These are phyloP conservation scores for Tyto alba DNA, from an alignment of 2,113 vertebrate genomes.

Conservation along the genomic window DNA sequence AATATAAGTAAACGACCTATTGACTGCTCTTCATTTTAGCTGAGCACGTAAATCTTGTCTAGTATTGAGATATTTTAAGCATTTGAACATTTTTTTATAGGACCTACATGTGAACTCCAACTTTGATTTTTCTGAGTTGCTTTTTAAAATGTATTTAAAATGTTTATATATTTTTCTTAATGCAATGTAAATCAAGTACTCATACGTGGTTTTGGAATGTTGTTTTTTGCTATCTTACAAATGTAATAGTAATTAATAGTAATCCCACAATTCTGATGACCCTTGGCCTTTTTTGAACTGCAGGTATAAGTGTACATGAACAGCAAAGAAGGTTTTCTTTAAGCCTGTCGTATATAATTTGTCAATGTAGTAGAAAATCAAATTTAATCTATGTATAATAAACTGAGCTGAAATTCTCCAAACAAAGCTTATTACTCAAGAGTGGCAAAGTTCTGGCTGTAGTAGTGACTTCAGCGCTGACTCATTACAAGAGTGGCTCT, in stretches of 20 bases:
- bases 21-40: neutral
- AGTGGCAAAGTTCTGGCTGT: neutral
- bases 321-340: neutral
- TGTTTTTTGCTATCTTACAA: neutral
- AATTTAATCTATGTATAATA: slow-evolving; percentile 44
- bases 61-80: neutral
- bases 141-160: neutral
- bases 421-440: slow-evolving; percentile 30
- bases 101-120: neutral
- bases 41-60: neutral
- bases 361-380: slow-evolving; percentile 43
- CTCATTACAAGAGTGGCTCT: neutral
- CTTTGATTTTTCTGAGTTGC: neutral
- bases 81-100: neutral
- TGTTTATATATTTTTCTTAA: neutral
- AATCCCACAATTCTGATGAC: neutral
- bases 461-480: neutral
- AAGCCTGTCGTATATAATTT: neutral
- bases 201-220: neutral
- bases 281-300: neutral
- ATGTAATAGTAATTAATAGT: neutral
- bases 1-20: neutral
- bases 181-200: neutral
- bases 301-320: neutral
- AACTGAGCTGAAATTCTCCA: slow-evolving; percentile 37